These are phyloP conservation scores for Sminthurides bifidus DNA, from an alignment of 1,140 invertebrate species.

Conservation along the genomic window DNA sequence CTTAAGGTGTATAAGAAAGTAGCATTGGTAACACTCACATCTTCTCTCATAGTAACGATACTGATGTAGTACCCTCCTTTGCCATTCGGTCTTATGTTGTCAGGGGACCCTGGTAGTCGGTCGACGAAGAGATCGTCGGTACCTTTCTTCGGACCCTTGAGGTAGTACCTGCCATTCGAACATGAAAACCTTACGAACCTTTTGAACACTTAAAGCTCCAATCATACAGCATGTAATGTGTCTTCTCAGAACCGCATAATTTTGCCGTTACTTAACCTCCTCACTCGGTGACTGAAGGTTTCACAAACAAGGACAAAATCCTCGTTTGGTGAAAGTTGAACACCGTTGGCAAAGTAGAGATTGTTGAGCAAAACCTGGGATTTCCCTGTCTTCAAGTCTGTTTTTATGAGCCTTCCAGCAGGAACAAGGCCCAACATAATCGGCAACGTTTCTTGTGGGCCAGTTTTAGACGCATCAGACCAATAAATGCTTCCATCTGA, in stretches of 20 bases:
- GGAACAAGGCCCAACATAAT: constrained; percentile 35
- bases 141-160: constrained; percentile 36
- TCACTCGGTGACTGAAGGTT: constrained; percentile 35
- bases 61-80: constrained; percentile 41
- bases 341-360: constrained; percentile 41
- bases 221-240: background rate
- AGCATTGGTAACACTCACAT: background rate
- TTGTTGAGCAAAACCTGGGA: constrained; percentile 35
- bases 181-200: background rate
- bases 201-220: background rate
- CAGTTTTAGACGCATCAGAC: constrained; percentile 37
- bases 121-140: constrained; percentile 37
- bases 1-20: background rate
- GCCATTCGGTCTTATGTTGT: constrained; percentile 39
- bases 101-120: constrained; percentile 40
- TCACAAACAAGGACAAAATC: constrained; percentile 39
- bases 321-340: constrained; percentile 39
- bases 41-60: constrained; percentile 27
- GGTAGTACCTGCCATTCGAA: constrained; percentile 36
- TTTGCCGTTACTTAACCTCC: constrained; percentile 32
- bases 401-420: constrained; percentile 38
- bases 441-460: constrained; percentile 35
- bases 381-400: constrained; percentile 36
- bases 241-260: background rate
- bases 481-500: constrained; percentile 39